Base-by-base conservation (phyloP, 2,113 vertebrate genomes). In the Phaetusa simplex region DNA sequence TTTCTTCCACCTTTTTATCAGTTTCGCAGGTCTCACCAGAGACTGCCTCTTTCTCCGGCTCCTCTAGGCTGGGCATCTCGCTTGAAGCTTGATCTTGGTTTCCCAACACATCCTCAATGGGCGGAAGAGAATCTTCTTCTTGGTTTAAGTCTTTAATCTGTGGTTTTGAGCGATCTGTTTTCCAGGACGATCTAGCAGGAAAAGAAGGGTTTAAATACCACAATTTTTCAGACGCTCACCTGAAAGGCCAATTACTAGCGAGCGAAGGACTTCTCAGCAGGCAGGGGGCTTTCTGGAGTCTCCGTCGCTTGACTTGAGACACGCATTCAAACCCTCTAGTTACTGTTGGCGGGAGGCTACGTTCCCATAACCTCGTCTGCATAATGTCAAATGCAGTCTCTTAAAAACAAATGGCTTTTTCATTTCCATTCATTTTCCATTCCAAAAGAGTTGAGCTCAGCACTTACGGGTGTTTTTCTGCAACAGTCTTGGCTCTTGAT, bases 181-280 rank as follows among this genome's bases (percentile, higher is more conserved):
- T 99, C 99, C 99, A 99, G 55, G 99, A 99, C 0, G 99, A 99
- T 38, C 99, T 99, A 78, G 32, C 30, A 61, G 82, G 59, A 61
- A 42, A 74, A 89, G 21, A 67, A 58, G 16, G 52, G 29, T 55
- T 85, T 59, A 8, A 78, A 36, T 3, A 26, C 5, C 24, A 17
- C 3, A 3, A 0, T 12, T 70, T 50, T 43, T 22, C 67, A 84
- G 55, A 14, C 16, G 7, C 7, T 61, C 49, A 16, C 18, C 71
- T 23, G 11, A 18, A 76, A 83, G 58, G 53, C 14, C 10, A 19
- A 22, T 8, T 52, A 7, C 24, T 7, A 32, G 36, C 0, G 0
- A 86, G 79, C 5, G 38, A 69, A 47, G 53, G n/a, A 2, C 12
- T 38, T 8, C 50, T 18, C 50, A 12, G 24, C 0, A 59, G 52